phyloP scores from a whole-genome alignment of 2,888 invertebrate genomes.

The Eilema caniola region DNA sequence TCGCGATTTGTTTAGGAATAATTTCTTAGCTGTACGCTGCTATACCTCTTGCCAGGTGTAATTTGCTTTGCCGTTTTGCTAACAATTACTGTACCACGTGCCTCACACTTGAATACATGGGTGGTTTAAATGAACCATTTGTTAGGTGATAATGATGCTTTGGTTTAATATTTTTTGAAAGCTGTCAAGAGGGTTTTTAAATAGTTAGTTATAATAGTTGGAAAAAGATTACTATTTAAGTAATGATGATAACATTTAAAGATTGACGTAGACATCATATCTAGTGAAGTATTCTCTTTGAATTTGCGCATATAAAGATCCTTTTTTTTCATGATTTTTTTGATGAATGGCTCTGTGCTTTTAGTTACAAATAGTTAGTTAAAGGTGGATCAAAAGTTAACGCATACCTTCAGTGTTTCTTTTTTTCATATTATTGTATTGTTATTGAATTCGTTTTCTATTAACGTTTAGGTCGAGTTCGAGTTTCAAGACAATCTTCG shows the following conservation, averaged over 20 bases:
- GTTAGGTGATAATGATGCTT: conserved; percentile 6
- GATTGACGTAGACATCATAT: not conserved
- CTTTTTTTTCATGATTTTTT: no score
- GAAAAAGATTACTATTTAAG: no score
- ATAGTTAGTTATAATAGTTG: no score
- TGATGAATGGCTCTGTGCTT: no score
- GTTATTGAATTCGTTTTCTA: no score
- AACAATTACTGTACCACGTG: conserved; percentile 73
- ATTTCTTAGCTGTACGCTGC: conserved; percentile 65
- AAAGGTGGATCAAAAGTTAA: not conserved
- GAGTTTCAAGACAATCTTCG: not conserved
- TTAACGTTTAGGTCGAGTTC: not conserved
- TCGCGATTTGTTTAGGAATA: conserved; percentile 80
- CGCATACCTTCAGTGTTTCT: not conserved
- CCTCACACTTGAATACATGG: conserved; percentile 56
- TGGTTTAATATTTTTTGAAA: not conserved
- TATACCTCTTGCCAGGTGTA: conserved; percentile 78
- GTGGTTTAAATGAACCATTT: conserved; percentile 22
- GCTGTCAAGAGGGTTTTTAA: not conserved
- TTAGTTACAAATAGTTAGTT: no score
- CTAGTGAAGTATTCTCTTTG: no score
- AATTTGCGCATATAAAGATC: not conserved
- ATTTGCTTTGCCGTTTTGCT: conserved; percentile 77
- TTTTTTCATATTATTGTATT: not conserved
- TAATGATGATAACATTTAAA: not conserved